Evolutionary conservation across 2,113 vertebrate species (phyloP).

Genomic region (Hippopotamus amphibius): DNA sequence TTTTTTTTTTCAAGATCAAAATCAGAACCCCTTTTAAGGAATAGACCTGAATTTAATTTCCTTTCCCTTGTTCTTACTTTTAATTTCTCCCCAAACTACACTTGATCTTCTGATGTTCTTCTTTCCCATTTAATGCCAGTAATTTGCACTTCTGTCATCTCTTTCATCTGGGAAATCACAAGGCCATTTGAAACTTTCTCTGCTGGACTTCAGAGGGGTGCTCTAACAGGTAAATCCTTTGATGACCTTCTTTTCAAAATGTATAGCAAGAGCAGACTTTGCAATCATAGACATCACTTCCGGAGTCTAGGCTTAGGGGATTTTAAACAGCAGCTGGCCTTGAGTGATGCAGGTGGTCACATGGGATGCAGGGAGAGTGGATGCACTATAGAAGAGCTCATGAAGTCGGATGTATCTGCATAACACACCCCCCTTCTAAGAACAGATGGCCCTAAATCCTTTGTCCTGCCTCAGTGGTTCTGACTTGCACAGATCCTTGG

Average conservation of each 20-base stretch:
- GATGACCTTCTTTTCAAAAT: slow-evolving; percentile 57
- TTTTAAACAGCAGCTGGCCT: not conserved
- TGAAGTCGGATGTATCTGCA: not conserved
- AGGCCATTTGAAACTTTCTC: slow-evolving; percentile 25
- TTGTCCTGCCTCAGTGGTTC: not conserved
- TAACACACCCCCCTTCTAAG: not conserved
- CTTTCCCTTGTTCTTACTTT: slow-evolving; percentile 71
- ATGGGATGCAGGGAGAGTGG: rapidly evolving
- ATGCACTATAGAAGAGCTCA: rapidly evolving
- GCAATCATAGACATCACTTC: not conserved
- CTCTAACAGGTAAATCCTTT: slow-evolving; percentile 36
- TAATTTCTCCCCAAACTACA: slow-evolving; percentile 42
- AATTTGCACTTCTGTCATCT: slow-evolving; percentile 63
- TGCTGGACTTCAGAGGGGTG: slow-evolving; percentile 62
- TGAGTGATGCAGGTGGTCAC: not conserved
- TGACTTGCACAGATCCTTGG: not conserved
- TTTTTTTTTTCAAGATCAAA: slow-evolving; percentile 62
- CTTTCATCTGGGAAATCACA: slow-evolving; percentile 65
- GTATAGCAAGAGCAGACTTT: not conserved
- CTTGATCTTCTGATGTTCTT: slow-evolving; percentile 50
- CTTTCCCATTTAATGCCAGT: slow-evolving; percentile 25
- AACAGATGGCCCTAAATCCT: not conserved
- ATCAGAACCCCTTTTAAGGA: slow-evolving; percentile 65
- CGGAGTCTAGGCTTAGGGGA: not conserved
- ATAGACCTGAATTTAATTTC: slow-evolving; percentile 69